Evolutionary conservation across 35 echinoderm and acorn worm genomes (phyloP).

Genomic region (Apostichopus parvimensis): DNA sequence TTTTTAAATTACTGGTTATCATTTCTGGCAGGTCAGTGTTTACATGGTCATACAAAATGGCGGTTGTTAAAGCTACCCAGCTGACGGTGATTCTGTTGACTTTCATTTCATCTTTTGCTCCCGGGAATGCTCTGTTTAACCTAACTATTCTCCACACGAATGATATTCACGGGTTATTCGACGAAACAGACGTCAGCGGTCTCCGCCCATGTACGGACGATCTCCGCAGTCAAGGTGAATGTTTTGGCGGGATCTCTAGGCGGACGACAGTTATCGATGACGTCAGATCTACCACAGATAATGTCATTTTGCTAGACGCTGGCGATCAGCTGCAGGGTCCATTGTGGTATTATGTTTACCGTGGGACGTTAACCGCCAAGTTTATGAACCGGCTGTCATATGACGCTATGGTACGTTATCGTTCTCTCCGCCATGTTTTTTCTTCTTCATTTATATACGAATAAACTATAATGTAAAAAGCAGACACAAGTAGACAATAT

Average conservation of each 20-base stretch:
- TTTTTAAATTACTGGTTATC: too few species aligned
- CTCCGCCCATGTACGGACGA: slow-evolving; percentile 54
- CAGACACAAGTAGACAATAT: too few species aligned
- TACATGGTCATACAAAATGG: too few species aligned
- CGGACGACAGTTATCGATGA: slow-evolving; percentile 51
- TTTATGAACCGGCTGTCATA: slow-evolving; percentile 74
- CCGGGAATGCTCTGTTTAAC: neutral
- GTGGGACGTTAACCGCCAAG: slow-evolving; percentile 54
- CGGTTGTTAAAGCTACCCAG: neutral
- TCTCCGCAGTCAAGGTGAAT: neutral
- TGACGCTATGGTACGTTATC: slow-evolving; percentile 82
- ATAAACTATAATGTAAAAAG: too few species aligned
- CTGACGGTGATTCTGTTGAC: neutral
- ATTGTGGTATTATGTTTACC: slow-evolving; percentile 76
- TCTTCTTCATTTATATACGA: too few species aligned
- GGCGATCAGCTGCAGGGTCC: slow-evolving; percentile 85
- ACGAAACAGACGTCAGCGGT: slow-evolving; percentile 46
- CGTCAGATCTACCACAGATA: slow-evolving; percentile 30
- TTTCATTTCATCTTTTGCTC: neutral
- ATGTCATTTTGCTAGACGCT: slow-evolving; percentile 72
- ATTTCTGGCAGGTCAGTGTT: too few species aligned
- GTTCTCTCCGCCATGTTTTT: neutral
- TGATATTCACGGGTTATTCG: slow-evolving; percentile 70
- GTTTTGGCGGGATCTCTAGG: slow-evolving; percentile 71
- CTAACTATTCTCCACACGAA: slow-evolving; percentile 75